These are phyloP conservation scores for Cossypha dichroa DNA, from an alignment of 2,797 vertebrate species.

Conservation along the genomic window DNA sequence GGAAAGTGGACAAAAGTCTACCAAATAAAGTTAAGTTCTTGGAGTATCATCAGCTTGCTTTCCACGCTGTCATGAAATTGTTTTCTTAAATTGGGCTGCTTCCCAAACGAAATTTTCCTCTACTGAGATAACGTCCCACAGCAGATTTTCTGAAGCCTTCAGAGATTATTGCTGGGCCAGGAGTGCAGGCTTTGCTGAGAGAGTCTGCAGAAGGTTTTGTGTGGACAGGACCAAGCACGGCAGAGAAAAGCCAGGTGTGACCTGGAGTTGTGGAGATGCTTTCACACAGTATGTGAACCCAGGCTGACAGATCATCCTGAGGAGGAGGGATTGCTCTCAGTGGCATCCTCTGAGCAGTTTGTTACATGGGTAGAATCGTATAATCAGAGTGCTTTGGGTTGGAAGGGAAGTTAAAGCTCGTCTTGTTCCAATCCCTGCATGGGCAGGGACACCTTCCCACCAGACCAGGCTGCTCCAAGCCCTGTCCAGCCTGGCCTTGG, in stretches of 20 bases:
- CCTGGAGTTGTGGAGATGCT: neutral
- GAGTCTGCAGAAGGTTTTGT: neutral
- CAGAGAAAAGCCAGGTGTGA: neutral
- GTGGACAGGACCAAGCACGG: neutral
- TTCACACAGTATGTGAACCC: fast-evolving
- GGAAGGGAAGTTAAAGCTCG: neutral
- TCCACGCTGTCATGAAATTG: slow-evolving; percentile 28
- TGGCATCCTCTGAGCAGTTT: neutral
- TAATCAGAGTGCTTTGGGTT: neutral
- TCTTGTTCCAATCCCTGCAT: fast-evolving
- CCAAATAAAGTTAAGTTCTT: slow-evolving; percentile 32
- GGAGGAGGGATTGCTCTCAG: neutral
- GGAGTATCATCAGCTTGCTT: neutral
- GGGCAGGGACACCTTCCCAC: neutral
- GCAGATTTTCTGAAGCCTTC: neutral
- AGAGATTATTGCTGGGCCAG: neutral
- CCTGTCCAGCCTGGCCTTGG: neutral
- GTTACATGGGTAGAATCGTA: fast-evolving
- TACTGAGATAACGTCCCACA: neutral
- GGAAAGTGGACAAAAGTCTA: neutral
- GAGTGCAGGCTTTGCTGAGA: neutral
- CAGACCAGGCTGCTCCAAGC: neutral
- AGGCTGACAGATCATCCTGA: neutral
- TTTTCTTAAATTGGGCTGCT: neutral
- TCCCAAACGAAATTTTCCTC: neutral